Evolutionary conservation across 2,113 vertebrate species (phyloP).

Genomic region (Pungitius pungitius): DNA sequence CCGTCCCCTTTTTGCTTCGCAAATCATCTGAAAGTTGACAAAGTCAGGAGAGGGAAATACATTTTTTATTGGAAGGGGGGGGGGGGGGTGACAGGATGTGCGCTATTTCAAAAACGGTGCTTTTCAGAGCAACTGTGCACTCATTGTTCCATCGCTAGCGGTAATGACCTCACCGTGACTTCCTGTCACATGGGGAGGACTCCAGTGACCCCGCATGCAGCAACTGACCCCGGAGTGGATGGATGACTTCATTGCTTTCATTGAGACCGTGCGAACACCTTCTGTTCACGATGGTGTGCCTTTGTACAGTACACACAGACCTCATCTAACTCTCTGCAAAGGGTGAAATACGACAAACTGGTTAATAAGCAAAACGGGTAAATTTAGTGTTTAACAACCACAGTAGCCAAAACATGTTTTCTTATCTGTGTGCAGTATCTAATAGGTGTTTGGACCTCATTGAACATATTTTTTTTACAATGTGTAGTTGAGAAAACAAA

Average conservation of each 20-base stretch:
- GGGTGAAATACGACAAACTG: conserved; percentile 2
- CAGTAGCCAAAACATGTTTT: not conserved
- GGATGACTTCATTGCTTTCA: conserved; percentile 22
- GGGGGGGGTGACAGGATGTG: conserved; percentile 60
- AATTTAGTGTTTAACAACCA: not conserved
- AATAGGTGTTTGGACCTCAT: not conserved
- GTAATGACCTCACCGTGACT: conserved; percentile 71
- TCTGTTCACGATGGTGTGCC: not conserved
- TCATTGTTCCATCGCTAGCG: conserved; percentile 72
- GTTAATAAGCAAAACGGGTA: not conserved
- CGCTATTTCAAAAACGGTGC: conserved; percentile 60
- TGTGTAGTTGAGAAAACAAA: not conserved
- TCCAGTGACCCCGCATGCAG: conserved; percentile 39
- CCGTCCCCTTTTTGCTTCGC: conserved; percentile 8
- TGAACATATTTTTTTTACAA: not conserved
- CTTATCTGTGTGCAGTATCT: not conserved
- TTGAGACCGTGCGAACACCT: conserved; percentile 13
- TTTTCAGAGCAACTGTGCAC: conserved; percentile 52
- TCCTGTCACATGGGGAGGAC: conserved; percentile 66
- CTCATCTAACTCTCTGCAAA: too few relatives aligned
- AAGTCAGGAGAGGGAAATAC: conserved; percentile 10
- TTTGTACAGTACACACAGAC: not conserved
- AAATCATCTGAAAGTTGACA: conserved; percentile 9
- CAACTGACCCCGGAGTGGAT: conserved; percentile 19
- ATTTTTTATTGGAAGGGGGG: not conserved